Evolutionary conservation across 2,797 vertebrate genomes (phyloP), one percentile per base, ranked within the genome.

Genomic region (Nothura maculosa): DNA sequence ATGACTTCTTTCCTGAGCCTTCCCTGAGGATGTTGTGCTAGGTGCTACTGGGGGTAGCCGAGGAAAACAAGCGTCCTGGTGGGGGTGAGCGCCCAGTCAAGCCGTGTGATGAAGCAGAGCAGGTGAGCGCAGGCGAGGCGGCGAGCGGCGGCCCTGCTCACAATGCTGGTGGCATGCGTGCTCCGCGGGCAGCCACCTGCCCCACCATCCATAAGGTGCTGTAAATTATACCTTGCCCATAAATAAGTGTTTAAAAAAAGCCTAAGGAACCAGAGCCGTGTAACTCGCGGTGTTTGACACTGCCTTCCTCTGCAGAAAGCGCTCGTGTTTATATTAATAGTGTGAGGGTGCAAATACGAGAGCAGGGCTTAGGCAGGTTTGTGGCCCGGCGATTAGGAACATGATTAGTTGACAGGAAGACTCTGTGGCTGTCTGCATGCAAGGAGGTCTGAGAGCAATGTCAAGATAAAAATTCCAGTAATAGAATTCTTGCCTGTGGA

Each of bases 181-280:
- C 92, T 81, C 66, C 6, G 85, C 90, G 76, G 89, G 81, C 79
- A 90, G 73, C 75, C 94, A 91, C 73, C 88, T 96, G 93, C 86
- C 94, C 87, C 63, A 62, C 73, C 79, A 69, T 94, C 84, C 87
- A 78, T 93, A 94, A 94, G 86, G 79, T 95, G 42, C 62, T 94
- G 84, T 96, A 94, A 95, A 52, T 94, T 93, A 95, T 90, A 94
- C 80, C 73, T 96, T 89, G 48, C 63, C 93, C 94, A 95, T 93
- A 96, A 96, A 94, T 94, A 96, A 94, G 52, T 74, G 82, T 91
- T 96, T 94, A 92, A 89, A 93, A 95, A 96, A 95, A 96, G 94
- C 84, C 81, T 45, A 73, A 92, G 93, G 87, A 95, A 94, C 82
- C 48, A 92, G 94, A 95, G 91, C 81, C 18, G 3, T 81, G 70